A percentile compares a stretch with the other conserved stretches of the same genome.
These are phyloP conservation scores for Tachina lurida DNA, from an alignment of 2,888 invertebrate genomes.

Conservation along the genomic window DNA sequence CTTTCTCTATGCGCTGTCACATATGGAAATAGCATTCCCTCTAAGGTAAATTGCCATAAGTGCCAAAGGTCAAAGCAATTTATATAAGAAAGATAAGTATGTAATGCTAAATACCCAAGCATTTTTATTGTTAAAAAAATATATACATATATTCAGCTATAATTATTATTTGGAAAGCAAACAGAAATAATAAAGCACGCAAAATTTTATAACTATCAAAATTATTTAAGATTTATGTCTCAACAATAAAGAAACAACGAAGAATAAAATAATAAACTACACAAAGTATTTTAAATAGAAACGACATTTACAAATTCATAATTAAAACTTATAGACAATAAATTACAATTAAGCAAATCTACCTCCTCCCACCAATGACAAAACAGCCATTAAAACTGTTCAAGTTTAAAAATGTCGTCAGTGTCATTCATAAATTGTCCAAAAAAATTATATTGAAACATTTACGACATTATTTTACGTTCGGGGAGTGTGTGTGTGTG, in stretches of 20 bases:
- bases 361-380: constrained; percentile 73
- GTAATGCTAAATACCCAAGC: neutral
- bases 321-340: constrained; percentile 72
- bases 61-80: too few relatives aligned
- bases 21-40: too few relatives aligned
- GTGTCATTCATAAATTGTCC: constrained; percentile 73
- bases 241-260: constrained; percentile 25
- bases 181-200: neutral
- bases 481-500: neutral
- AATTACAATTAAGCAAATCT: constrained; percentile 75
- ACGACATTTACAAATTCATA: constrained; percentile 62
- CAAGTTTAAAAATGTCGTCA: constrained; percentile 73
- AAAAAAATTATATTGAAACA: constrained; percentile 49
- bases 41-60: too few relatives aligned
- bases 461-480: too few relatives aligned
- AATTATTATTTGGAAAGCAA: constrained; percentile 17
- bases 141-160: neutral
- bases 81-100: neutral
- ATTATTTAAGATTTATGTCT: constrained; percentile 42
- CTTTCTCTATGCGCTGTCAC: too few relatives aligned
- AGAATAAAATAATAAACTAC: constrained; percentile 12
- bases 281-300: constrained; percentile 6
- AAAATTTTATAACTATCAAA: constrained; percentile 20
- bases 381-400: constrained; percentile 64
- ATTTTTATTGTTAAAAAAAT: constrained; percentile 11